phyloP scores from a whole-genome alignment of 2,113 vertebrate species.

The Mesembrinibis cayennensis region DNA sequence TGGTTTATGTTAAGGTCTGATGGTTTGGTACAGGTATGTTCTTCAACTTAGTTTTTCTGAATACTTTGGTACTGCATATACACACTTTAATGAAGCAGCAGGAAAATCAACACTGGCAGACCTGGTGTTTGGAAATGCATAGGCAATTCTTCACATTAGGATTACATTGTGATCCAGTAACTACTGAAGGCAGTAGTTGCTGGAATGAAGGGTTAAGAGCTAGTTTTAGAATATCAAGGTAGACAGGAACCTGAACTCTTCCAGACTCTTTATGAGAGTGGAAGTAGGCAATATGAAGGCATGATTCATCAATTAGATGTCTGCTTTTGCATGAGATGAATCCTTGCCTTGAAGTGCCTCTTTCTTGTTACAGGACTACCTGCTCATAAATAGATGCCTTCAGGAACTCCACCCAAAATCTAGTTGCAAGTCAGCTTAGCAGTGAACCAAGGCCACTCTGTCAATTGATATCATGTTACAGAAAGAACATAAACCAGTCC shows the following conservation, averaged over 20 bases:
- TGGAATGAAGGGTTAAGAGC: background rate
- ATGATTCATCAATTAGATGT: background rate
- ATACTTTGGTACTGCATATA: background rate
- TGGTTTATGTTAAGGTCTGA: background rate
- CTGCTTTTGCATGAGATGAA: background rate
- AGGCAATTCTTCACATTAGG: background rate
- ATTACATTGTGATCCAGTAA: background rate
- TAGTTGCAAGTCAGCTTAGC: background rate
- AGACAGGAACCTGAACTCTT: background rate
- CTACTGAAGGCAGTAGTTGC: background rate
- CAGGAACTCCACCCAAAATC: background rate
- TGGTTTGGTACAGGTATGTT: background rate
- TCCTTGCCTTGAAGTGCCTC: background rate
- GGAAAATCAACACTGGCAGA: background rate
- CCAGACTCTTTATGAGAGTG: background rate
- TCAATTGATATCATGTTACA: background rate
- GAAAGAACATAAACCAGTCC: background rate
- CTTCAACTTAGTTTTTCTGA: background rate
- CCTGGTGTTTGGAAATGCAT: background rate
- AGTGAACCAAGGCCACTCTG: background rate
- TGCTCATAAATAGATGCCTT: background rate
- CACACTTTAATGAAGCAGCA: background rate
- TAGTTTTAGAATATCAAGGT: background rate
- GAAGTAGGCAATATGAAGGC: background rate
- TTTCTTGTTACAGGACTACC: background rate